Base-by-base conservation (phyloP, 2,113 vertebrate genomes). In the Thunnus maccoyii region DNA sequence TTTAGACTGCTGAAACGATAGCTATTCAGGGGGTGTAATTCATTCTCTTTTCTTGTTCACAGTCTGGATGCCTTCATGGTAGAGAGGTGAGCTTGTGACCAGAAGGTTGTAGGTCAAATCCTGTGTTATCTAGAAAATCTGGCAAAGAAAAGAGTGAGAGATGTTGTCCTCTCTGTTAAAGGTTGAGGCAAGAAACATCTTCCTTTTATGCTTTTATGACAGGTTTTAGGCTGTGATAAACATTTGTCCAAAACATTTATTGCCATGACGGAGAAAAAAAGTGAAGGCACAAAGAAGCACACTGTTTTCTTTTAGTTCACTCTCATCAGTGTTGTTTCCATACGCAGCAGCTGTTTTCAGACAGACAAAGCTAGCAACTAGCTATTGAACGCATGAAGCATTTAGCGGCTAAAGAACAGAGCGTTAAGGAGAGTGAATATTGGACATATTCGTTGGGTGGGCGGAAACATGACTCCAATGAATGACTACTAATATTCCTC, bases 1-100 rank as follows among this genome's bases (percentile, higher is more conserved):
- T 65, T 82, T 32, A 51, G 46, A 60, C 44, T 41, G 58, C 67
- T 67, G 76, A 48, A 83, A 27, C 54, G 17, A 52, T 14, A 47
- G 50, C 56, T 60, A 20, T 57, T 55, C 20, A 18, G 22, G 18
- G 69, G 16, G 0, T 69, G 14, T 12, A 55, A 69, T 58, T 78
- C 11, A 20, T 48, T 60, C 44, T 47, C 52, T 50, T 25, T 27
- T 56, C 32, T 32, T 57, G 36, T 30, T 72, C 61, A 20, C 50
- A 69, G 48, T 46, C 22, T 52, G 22, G 7, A 32, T 71, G 52
- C 5, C 15, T 50, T 9, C 5, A 77, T 30, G 27, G 17, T 48
- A 36, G 30, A 78, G 20, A 9, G 20, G 5, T 18, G 1, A 52
- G 30, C 47, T 5, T 44, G 48, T 63, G 50, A 77, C 15, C 27